These are phyloP conservation scores for Pedetes capensis DNA, from an alignment of 2,113 vertebrate genomes.

Conservation along the genomic window DNA sequence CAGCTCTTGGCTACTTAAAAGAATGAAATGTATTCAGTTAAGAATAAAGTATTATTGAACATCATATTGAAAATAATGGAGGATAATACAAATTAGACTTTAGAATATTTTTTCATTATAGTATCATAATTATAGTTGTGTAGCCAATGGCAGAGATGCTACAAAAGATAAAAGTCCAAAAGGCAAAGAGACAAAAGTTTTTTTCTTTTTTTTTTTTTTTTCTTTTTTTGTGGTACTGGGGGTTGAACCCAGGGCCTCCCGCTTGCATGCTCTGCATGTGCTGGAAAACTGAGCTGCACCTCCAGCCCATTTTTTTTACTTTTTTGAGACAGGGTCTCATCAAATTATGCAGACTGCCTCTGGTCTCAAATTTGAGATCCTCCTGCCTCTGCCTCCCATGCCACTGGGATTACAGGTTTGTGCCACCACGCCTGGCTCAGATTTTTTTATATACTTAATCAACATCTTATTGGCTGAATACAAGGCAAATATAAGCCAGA, in stretches of 20 bases:
- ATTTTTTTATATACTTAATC: background rate
- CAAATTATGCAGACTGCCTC: too few species aligned
- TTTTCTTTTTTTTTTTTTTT: too few species aligned
- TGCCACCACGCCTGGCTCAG: too few species aligned
- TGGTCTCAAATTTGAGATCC: too few species aligned
- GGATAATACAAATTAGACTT: slow-evolving; percentile 12
- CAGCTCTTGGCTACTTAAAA: background rate
- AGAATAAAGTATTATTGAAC: background rate
- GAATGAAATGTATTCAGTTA: slow-evolving; percentile 9
- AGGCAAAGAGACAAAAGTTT: slow-evolving; percentile 2
- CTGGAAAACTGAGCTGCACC: too few species aligned
- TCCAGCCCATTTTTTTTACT: too few species aligned
- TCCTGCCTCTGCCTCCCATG: too few species aligned
- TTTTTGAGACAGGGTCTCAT: too few species aligned
- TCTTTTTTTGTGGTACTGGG: too few species aligned
- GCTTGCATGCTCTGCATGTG: too few species aligned
- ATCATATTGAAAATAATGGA: slow-evolving; percentile 14
- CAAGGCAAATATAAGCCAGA: background rate
- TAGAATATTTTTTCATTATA: slow-evolving; percentile 43
- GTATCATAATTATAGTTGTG: background rate
- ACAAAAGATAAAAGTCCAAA: slow-evolving; percentile 33
- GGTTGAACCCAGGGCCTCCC: too few species aligned
- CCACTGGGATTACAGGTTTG: too few species aligned
- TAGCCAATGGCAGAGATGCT: background rate
- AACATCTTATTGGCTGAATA: background rate